These are phyloP conservation scores for Gandaritis pyraliata DNA, from an alignment of 2,888 invertebrate species.

Conservation along the genomic window DNA sequence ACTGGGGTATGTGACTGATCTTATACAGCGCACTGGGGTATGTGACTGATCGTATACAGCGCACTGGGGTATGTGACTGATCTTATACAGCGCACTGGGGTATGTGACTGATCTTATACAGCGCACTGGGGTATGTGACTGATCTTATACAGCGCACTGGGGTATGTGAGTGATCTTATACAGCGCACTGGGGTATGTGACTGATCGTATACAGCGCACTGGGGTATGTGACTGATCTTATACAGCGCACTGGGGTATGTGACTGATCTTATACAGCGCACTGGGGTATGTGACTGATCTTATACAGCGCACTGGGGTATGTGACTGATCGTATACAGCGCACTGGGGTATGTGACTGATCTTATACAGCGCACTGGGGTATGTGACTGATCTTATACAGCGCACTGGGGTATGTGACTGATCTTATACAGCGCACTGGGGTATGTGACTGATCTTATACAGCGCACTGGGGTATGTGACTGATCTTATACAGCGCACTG, in stretches of 20 bases:
- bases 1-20: constrained; percentile 73
- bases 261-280: constrained; percentile 78
- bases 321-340: constrained; percentile 77
- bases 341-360: constrained; percentile 73
- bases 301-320: constrained; percentile 84
- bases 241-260: constrained; percentile 83
- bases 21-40: constrained; percentile 84
- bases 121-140: constrained; percentile 76
- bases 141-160: constrained; percentile 83
- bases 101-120: constrained; percentile 73
- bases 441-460: constrained; percentile 75
- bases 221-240: constrained; percentile 74
- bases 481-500: constrained; percentile 82
- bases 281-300: constrained; percentile 72
- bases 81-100: constrained; percentile 84
- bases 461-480: constrained; percentile 79
- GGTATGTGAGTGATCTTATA: constrained; percentile 72
- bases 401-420: constrained; percentile 77
- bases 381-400: constrained; percentile 68
- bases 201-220: constrained; percentile 81
- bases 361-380: constrained; percentile 85
- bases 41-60: constrained; percentile 72
- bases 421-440: constrained; percentile 83
- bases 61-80: constrained; percentile 76
- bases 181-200: constrained; percentile 80